Base-by-base conservation (phyloP, 2,113 vertebrate genomes). In the Cottus gobio region DNA sequence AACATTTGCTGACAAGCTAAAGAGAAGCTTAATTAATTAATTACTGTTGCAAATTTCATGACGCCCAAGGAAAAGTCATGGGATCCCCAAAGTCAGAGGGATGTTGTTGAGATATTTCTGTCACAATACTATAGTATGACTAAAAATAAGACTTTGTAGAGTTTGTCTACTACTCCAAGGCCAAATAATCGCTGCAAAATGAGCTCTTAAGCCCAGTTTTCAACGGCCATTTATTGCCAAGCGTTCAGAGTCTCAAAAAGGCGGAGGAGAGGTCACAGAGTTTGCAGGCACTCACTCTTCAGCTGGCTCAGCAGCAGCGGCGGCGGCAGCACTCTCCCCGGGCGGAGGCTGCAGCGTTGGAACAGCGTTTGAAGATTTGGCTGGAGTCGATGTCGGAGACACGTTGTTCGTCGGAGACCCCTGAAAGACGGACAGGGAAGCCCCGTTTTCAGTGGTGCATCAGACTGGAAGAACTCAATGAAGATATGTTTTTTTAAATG, bases 381-480 rank as follows among this genome's bases (percentile, higher is more conserved):
- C 96, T 77, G 98, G 98, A 90, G 97, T 99, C 63, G 97, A 97
- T 72, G 95, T 98, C n/a, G 98, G 98, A 83, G 98, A 99, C 30
- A 97, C 97, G 22, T 97, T 95, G 91, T 95, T 97, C 81, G 95
- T 97, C 75, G 98, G 98, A 88, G 98, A 99, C 83, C 97, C 98
- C 98, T 99, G 86, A 36, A 85, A 78, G 42, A 80, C 4, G 65
- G 46, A 75, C 4, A 71, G 44, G 36, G 24, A 63, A 34, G 18
- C n/a, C 18, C 6, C 4, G 0, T 70, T 8, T 42, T 60, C 7
- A 54, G 31, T 7, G 11, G 2, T 48, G 28, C 16, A 46, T 60
- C 50, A 64, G 5, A 82, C 13, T 30, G 20, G n/a, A 71, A 24
- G 12, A 61, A 13, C 75, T 57, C 0, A 36, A 11, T 22, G 60